These are phyloP conservation scores for Plusia festucae DNA, from an alignment of 2,888 invertebrate species.

Conservation along the genomic window DNA sequence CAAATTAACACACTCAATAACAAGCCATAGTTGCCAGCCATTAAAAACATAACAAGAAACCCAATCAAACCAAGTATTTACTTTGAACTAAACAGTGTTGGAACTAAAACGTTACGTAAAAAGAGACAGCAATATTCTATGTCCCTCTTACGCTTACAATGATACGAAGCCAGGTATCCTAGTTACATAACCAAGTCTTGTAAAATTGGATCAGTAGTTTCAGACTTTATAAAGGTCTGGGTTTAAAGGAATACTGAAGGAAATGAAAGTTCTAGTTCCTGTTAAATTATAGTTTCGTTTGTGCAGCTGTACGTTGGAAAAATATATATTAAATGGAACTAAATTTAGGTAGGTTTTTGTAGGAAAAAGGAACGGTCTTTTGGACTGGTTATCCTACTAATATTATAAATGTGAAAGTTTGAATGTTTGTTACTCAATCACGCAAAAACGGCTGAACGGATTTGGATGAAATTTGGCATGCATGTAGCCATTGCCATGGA, in stretches of 20 bases:
- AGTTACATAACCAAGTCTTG: slow-evolving; percentile 16
- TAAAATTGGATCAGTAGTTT: slow-evolving; percentile 31
- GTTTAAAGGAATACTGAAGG: slow-evolving; percentile 8
- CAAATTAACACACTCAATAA: not conserved
- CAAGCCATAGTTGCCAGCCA: too few relatives aligned
- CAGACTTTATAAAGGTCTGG: slow-evolving; percentile 51
- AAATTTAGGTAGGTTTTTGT: not conserved
- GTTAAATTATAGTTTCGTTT: not conserved
- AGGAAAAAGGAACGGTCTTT: not conserved
- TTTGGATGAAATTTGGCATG: too few relatives aligned
- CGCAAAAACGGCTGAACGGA: too few relatives aligned
- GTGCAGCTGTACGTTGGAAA: not conserved
- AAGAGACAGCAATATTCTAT: not conserved
- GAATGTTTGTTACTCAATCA: too few relatives aligned
- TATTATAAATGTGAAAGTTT: too few relatives aligned
- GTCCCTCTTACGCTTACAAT: not conserved
- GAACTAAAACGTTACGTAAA: not conserved
- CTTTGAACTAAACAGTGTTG: not conserved
- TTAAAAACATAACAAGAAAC: not conserved
- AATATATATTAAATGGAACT: not conserved
- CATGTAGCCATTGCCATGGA: too few relatives aligned
- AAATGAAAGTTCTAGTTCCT: not conserved
- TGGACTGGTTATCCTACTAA: not conserved
- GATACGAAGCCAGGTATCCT: slow-evolving; percentile 6
- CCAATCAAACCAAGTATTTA: not conserved